Percentiles rank a stretch among this genome's conserved stretches.
These are phyloP conservation scores for Papilio protenor DNA, from an alignment of 2,888 invertebrate genomes.

Conservation along the genomic window DNA sequence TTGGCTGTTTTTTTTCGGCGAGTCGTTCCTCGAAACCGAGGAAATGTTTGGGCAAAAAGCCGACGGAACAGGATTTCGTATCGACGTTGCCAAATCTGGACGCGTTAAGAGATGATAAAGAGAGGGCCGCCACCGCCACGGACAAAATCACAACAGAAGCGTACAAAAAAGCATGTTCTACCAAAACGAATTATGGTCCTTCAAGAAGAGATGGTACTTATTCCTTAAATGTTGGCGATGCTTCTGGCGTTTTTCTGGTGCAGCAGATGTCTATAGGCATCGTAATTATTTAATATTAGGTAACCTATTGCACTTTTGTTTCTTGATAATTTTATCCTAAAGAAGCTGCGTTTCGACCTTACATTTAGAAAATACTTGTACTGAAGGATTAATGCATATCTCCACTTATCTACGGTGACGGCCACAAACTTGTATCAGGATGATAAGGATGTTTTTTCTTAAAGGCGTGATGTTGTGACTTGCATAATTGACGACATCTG, in stretches of 20 bases:
- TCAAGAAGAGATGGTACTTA: constrained; percentile 43
- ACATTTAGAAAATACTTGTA: constrained; percentile 46
- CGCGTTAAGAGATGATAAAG: constrained; percentile 83
- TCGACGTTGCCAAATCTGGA: constrained; percentile 82
- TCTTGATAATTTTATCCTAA: constrained; percentile 15
- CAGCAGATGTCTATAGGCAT: background rate
- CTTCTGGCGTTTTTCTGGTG: background rate
- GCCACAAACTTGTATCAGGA: constrained; percentile 50
- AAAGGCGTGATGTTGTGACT: constrained; percentile 56
- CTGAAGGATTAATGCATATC: constrained; percentile 49
- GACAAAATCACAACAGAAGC: constrained; percentile 59
- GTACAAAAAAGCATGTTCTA: constrained; percentile 55
- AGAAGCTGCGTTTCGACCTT: constrained; percentile 53
- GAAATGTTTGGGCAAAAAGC: constrained; percentile 80
- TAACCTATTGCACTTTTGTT: background rate
- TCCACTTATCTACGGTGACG: constrained; percentile 48
- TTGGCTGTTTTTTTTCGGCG: constrained; percentile 69
- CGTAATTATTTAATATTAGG: background rate
- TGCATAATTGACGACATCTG: constrained; percentile 58
- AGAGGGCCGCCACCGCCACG: constrained; percentile 70
- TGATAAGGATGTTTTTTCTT: constrained; percentile 53
- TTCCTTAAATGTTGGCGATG: background rate
- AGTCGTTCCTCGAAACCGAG: constrained; percentile 79
- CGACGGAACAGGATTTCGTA: constrained; percentile 81
- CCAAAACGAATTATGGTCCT: constrained; percentile 45